phyloP scores from a whole-genome alignment of 2,797 vertebrate genomes.

The Kryptopterus vitreolus region DNA sequence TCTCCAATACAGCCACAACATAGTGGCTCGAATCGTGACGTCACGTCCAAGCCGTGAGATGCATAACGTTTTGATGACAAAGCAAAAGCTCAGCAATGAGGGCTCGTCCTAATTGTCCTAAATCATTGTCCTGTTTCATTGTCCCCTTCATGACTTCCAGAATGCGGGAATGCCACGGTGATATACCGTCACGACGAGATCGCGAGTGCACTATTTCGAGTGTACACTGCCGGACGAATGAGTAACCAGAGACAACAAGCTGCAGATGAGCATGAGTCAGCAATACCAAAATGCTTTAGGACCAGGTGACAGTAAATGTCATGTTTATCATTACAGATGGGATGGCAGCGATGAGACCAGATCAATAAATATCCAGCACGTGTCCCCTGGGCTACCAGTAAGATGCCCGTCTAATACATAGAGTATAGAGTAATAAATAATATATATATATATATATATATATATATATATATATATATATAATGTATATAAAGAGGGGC shows the following conservation, averaged over 20 bases:
- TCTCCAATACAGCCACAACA: slow-evolving; percentile 9
- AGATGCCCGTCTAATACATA: slow-evolving; percentile 12
- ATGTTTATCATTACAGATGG: slow-evolving; percentile 36
- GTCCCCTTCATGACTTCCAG: background rate
- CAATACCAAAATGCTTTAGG: slow-evolving; percentile 27
- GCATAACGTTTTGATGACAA: background rate
- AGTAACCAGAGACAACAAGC: slow-evolving; percentile 11
- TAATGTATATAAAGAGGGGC: too few relatives aligned
- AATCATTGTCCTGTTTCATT: background rate
- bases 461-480: too few relatives aligned
- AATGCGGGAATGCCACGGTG: background rate
- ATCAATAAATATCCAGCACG: slow-evolving; percentile 22
- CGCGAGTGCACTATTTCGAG: slow-evolving; percentile 15
- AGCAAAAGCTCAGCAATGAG: background rate
- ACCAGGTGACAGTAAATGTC: slow-evolving; percentile 38
- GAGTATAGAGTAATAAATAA: too few relatives aligned
- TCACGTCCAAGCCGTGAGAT: slow-evolving; percentile 18
- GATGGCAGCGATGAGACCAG: background rate
- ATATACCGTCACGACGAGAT: background rate
- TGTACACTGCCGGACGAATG: slow-evolving; percentile 9
- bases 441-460: too few relatives aligned
- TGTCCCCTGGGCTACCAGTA: background rate
- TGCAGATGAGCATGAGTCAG: slow-evolving; percentile 32
- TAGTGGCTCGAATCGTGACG: slow-evolving; percentile 37
- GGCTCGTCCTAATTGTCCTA: background rate